phyloP scores from a whole-genome alignment of 1,140 invertebrate species.

The Heterodera schachtii region DNA sequence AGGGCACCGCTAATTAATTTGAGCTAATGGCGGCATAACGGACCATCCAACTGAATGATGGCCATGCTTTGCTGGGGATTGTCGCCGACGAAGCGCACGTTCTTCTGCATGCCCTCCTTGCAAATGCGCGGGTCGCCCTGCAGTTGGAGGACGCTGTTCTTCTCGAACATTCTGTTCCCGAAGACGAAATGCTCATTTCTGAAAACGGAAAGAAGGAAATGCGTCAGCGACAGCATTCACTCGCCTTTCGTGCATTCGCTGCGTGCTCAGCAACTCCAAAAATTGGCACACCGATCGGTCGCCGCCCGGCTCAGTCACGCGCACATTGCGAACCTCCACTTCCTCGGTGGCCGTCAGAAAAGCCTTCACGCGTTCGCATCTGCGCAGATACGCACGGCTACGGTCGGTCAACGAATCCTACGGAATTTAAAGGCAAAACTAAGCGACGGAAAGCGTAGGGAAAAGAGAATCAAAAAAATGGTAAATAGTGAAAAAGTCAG shows the following conservation, averaged over 20 bases:
- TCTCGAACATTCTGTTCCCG: constrained; percentile 25
- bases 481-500: too few species aligned
- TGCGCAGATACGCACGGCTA: neutral
- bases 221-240: neutral
- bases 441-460: too few species aligned
- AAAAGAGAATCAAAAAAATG: too few species aligned
- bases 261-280: constrained; percentile 29
- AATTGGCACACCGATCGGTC: constrained; percentile 35
- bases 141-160: constrained; percentile 26
- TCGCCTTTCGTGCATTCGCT: constrained; percentile 16
- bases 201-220: constrained; percentile 11
- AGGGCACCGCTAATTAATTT: constrained; percentile 16
- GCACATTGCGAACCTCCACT: constrained; percentile 10
- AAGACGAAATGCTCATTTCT: constrained; percentile 37
- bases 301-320: neutral
- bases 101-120: constrained; percentile 44
- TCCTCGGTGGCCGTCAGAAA: constrained; percentile 26
- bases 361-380: constrained; percentile 22
- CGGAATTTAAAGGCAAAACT: neutral
- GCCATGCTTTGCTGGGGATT: neutral
- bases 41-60: constrained; percentile 36
- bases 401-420: constrained; percentile 24
- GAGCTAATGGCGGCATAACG: constrained; percentile 6
- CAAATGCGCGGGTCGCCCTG: constrained; percentile 34
- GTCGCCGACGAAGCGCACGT: constrained; percentile 41